Base-by-base conservation (phyloP, 2,797 vertebrate genomes). In the Caiman crocodilus region DNA sequence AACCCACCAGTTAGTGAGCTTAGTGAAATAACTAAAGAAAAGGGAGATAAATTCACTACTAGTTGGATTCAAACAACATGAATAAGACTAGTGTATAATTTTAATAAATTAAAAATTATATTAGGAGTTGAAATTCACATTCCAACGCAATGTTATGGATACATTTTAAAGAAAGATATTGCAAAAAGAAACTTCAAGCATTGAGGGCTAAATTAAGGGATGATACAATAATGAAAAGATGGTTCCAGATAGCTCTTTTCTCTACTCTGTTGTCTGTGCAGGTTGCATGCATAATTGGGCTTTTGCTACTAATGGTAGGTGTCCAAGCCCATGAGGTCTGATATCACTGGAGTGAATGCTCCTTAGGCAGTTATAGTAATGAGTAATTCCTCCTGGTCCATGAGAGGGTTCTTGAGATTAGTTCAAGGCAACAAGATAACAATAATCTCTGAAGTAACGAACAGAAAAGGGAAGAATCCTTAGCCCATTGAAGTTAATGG, bases 341-440 rank as follows among this genome's bases (percentile, higher is more conserved):
- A 23, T 30, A 4, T 0, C 2, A 32, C 9, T 25, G 8, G 2
- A 2, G 50, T n/a, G 32, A 69, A 10, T 0, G 0, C 35, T 23
- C 50, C 7, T 25, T 64, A 26, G 4, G 8, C 9, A 30, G 28
- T 5, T 14, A 4, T 28, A 32, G 64, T 26, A 23, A 6, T 2
- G 61, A 26, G 26, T 42, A 1, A 25, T 23, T 73, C 17, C 10
- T 42, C 79, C 20, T 42, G 50, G 25, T 69, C 1, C 2, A 23
- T 35, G 21, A n/a, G 28, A 60, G 28, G 58, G 50, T 59, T 61
- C 87, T 69, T 76, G 17, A 16, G n/a, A 2, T 0, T 1, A 3
- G 69, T n/a, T 50, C 18, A 16, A 63, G 4, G 50, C 76, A 12
- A 69, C 32, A 59, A 18, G 28, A 56, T 21, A 79, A 79, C 59